phyloP scores from a whole-genome alignment of 2,888 invertebrate species.

The Chrysolina oricalcia region DNA sequence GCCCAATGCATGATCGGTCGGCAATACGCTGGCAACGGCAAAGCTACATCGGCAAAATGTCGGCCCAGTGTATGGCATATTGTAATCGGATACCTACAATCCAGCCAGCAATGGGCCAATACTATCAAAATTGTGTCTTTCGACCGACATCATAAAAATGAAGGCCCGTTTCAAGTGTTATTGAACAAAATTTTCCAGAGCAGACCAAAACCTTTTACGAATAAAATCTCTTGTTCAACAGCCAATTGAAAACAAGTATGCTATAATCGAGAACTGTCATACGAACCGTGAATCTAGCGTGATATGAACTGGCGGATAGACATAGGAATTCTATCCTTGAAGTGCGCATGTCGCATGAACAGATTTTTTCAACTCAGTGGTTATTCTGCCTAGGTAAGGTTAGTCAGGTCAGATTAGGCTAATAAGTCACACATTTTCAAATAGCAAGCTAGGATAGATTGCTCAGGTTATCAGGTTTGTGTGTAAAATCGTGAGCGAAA shows the following conservation, averaged over 20 bases:
- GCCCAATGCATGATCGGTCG: conserved; percentile 10
- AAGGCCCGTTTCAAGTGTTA: conserved; percentile 20
- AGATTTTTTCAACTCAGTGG: conserved; percentile 12
- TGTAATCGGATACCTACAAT: conserved; percentile 24
- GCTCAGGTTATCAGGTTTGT: conserved; percentile 10
- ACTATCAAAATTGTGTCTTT: conserved; percentile 21
- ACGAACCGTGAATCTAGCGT: conserved; percentile 22
- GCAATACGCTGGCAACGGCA: conserved; percentile 22
- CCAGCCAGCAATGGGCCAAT: conserved; percentile 21
- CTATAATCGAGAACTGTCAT: conserved; percentile 23
- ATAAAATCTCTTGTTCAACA: conserved; percentile 20
- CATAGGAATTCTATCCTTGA: conserved; percentile 8
- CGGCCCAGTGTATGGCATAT: conserved; percentile 27
- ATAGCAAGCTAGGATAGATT: conserved; percentile 14
- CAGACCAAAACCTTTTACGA: conserved; percentile 12
- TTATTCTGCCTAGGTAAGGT: conserved; percentile 12
- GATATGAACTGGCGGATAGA: conserved; percentile 6
- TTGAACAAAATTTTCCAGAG: conserved; percentile 10
- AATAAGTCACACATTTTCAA: conserved; percentile 10
- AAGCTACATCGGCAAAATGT: conserved; percentile 24
- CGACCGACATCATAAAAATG: conserved; percentile 17
- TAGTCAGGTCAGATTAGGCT: conserved; percentile 10
- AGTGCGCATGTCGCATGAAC: too few relatives aligned
- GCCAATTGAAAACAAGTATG: conserved; percentile 23
- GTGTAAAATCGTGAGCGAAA: conserved; percentile 11